Base-by-base conservation (phyloP, 2,888 invertebrate species). In the Vesta saturnalis region DNA sequence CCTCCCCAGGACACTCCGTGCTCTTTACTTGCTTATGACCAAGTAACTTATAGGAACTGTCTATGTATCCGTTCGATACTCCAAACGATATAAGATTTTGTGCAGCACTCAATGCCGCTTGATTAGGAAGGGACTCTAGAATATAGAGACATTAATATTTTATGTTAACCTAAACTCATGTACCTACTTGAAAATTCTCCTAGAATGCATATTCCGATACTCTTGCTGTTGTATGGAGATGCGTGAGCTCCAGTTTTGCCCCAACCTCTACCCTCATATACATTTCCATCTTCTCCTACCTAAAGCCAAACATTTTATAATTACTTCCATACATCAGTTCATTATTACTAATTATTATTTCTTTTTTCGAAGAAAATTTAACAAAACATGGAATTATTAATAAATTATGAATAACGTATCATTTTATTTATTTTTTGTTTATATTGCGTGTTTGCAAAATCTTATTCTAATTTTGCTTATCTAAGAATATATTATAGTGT, bases 181-280 rank as follows among this genome's bases (percentile, higher is more conserved):
- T 1, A 69, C 70, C 79, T 78, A 81, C 86, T 83, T 75, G 73
- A 80, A 73, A 76, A 82, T 81, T 77, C 82, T 77, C 89, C 90
- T 60, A 90, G 87, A 72, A 90, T 89, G 12, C 86, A 85, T 69
- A 90, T 86, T 10, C 87, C 89, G 12, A 89, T 84, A 12, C 89
- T 87, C 74, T 85, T 87, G 18, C 79, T 83, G 76, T 90, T 89
- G 72, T 87, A 89, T 3, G 86, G 86, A 18, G 81, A 84, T 0
- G 89, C 88, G 71, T 90, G 90, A 0, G 89, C 86, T 0, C 90
- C 90, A 5, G 84, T 84, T 52, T 84, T 85, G 1, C 85, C 82
- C 90, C 90, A 90, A 0, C 90, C 89, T 0, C 84, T 78, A 1
- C 89, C 90, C 80, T 89, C 89, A 73, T 90, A 90, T 1, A 90